These are phyloP conservation scores for Rhabdomys pumilio DNA, from an alignment of 2,797 vertebrate genomes.

Conservation along the genomic window DNA sequence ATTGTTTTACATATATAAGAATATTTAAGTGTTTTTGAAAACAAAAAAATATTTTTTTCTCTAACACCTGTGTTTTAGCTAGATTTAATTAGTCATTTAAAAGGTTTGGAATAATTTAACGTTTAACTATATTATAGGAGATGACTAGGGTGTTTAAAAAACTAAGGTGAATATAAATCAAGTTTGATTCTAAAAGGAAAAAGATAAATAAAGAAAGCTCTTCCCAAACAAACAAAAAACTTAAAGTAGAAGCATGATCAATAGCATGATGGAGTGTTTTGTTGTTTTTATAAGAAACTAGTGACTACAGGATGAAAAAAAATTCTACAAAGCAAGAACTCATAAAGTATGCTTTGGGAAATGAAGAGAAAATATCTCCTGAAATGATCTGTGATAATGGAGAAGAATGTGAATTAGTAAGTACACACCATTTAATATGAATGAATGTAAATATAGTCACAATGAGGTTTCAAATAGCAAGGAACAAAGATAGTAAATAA, in stretches of 20 bases:
- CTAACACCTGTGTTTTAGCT: not conserved
- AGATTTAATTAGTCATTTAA: not conserved
- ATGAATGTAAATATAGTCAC: not conserved
- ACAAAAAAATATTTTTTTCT: not conserved
- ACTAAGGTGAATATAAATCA: not conserved
- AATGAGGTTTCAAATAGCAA: not conserved
- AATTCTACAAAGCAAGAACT: not conserved
- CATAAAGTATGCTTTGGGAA: not conserved
- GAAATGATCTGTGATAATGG: not conserved
- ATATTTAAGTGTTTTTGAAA: not conserved
- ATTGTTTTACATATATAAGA: not conserved
- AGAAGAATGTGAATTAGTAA: not conserved
- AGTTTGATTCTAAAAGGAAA: not conserved
- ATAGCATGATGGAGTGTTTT: not conserved
- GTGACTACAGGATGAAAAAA: not conserved
- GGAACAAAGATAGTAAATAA: not conserved
- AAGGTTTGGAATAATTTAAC: not conserved
- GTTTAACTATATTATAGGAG: not conserved
- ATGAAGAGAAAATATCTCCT: not conserved
- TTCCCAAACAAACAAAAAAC: not conserved
- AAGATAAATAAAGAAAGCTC: not conserved
- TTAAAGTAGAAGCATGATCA: not conserved
- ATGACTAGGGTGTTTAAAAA: not conserved
- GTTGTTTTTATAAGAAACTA: not conserved
- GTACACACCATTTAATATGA: not conserved